Base-by-base conservation (phyloP, 2,888 invertebrate species). In the Hecatera dysodea region DNA sequence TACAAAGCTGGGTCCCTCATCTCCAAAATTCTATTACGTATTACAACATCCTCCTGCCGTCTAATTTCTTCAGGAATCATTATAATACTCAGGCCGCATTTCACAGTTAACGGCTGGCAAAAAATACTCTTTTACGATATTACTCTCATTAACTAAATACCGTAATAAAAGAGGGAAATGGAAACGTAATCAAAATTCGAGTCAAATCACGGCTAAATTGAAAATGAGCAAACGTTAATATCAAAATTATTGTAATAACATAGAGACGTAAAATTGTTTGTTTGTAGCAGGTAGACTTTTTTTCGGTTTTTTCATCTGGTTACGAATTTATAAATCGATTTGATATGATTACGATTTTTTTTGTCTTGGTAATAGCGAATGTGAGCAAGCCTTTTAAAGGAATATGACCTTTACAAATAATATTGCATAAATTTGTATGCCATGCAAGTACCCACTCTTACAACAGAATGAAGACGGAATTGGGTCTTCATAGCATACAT, bases 121-220 rank as follows among this genome's bases (percentile, higher is more conserved):
- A 82, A 83, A 80, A 81, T 75, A 69, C 67, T 60, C 50, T 81
- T 82, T 83, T 83, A 83, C 77, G 83, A 80, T 63, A 77, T 81
- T 68, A 83, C 72, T 56, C 80, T 77, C 82, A 80, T 82, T 82
- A 82, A 42, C 68, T 65, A 77, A 71, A 79, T 68, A 60, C 65
- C 65, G 80, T 67, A 65, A 65, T 83, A 83, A 81, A 82, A 81
- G 29, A 44, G 72, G 66, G 74, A 75, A 79, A 69, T 69, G 61
- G 36, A 65, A 74, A 65, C 64, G 77, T 79, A 75, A 79, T 70
- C 70, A 75, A 44, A 70, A 52, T 55, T 27, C 12, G n/a, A 39
- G 57, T 64, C 19, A 12, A 73, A 67, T 78, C 55, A 57, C 24
- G 53, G 55, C 52, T 42, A 24, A 56, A 80, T 71, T 78, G 66